These are phyloP conservation scores for Schrankia costaestrigalis DNA, from an alignment of 2,888 invertebrate species.

Conservation along the genomic window DNA sequence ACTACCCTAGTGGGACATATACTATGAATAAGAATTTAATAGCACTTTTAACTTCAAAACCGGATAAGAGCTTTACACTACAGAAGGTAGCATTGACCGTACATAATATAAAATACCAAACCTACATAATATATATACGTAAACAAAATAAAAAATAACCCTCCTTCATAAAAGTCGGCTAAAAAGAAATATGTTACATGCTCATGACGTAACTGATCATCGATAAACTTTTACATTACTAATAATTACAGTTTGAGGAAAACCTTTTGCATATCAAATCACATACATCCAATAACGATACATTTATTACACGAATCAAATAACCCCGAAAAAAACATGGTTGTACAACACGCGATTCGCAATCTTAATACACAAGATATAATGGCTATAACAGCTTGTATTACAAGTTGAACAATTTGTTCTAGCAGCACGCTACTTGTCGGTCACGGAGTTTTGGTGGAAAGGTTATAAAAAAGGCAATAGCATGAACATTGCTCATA, in stretches of 20 bases:
- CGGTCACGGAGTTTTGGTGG: constrained; percentile 21
- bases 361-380: constrained; percentile 21
- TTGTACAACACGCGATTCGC: constrained; percentile 20
- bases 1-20: too few species aligned
- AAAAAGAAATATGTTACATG: too few species aligned
- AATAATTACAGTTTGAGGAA: background rate
- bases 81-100: too few species aligned
- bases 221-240: background rate
- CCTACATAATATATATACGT: too few species aligned
- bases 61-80: too few species aligned
- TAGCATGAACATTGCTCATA: constrained; percentile 27
- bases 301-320: constrained; percentile 3
- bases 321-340: background rate
- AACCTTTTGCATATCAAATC: background rate
- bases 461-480: constrained; percentile 23
- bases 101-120: too few species aligned
- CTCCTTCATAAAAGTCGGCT: too few species aligned
- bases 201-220: too few species aligned
- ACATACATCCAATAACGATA: constrained; percentile 3
- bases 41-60: too few species aligned
- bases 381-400: constrained; percentile 26
- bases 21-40: too few species aligned
- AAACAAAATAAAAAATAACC: too few species aligned
- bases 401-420: constrained; percentile 22
- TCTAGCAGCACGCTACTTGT: constrained; percentile 19